Evolutionary conservation across 2,113 vertebrate species (phyloP).

Genomic region (Glareola pratincola): DNA sequence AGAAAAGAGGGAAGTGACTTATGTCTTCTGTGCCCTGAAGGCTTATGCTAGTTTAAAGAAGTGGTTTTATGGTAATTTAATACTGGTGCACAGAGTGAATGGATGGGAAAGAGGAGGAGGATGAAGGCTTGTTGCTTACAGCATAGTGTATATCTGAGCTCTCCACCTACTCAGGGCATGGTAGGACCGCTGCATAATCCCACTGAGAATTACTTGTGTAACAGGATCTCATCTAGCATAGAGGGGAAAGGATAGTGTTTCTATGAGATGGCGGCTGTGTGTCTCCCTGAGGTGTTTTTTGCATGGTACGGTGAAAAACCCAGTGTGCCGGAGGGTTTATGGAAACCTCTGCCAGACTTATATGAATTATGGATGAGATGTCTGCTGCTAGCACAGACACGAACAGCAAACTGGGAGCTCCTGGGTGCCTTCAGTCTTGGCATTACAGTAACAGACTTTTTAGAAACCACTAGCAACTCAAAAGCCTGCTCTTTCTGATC

Average conservation of each 20-base stretch:
- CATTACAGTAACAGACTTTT: background rate
- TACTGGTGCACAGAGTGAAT: background rate
- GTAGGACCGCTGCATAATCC: background rate
- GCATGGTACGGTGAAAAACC: background rate
- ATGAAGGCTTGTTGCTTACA: background rate
- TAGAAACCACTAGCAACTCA: background rate
- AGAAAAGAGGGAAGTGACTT: background rate
- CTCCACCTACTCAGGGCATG: background rate
- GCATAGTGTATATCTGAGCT: background rate
- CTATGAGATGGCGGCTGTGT: fast-evolving
- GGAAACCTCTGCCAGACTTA: background rate
- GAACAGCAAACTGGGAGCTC: background rate
- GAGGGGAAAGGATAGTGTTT: background rate
- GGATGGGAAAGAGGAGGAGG: background rate
- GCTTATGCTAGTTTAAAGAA: background rate
- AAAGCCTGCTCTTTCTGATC: background rate
- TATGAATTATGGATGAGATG: background rate
- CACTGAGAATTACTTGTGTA: background rate
- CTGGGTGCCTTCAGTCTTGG: background rate
- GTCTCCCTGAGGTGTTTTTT: background rate
- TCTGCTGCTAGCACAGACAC: background rate
- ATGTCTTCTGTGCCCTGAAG: background rate
- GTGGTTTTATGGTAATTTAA: background rate
- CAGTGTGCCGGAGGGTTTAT: background rate
- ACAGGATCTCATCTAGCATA: background rate